phyloP scores from a whole-genome alignment of 2,888 invertebrate genomes.

The Crocallis elinguaria region DNA sequence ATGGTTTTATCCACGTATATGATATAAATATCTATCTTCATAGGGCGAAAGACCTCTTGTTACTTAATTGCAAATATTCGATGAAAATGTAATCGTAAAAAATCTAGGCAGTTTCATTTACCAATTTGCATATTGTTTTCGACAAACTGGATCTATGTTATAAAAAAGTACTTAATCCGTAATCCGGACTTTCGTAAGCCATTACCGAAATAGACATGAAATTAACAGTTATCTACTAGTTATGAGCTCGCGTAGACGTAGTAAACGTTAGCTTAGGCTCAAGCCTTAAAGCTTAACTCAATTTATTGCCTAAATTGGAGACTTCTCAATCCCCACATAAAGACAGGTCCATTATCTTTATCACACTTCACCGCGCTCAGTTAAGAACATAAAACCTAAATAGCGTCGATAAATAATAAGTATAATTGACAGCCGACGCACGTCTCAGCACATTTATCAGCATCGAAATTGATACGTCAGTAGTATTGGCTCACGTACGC shows the following conservation, averaged over 20 bases:
- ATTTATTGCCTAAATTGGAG: constrained; percentile 11
- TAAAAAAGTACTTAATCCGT: too few species aligned
- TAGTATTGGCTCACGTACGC: constrained; percentile 41
- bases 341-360: constrained; percentile 12
- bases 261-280: constrained; percentile 15
- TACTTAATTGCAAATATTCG: too few species aligned
- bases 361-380: constrained; percentile 6
- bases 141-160: too few species aligned
- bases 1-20: too few species aligned
- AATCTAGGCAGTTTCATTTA: too few species aligned
- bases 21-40: too few species aligned
- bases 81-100: too few species aligned
- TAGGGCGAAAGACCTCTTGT: too few species aligned
- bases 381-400: constrained; percentile 10
- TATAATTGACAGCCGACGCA: constrained; percentile 36
- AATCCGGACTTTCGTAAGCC: too few species aligned
- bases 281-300: background rate
- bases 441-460: constrained; percentile 52
- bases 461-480: constrained; percentile 53
- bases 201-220: too few species aligned
- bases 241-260: background rate
- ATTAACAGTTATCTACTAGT: too few species aligned
- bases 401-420: constrained; percentile 2
- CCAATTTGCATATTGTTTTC: too few species aligned
- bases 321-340: constrained; percentile 8